A percentile compares a stretch with the other conserved stretches of the same genome.
Conservation (phyloP, 2,797 vertebrate species). For the Ibycter americanus region DNA sequence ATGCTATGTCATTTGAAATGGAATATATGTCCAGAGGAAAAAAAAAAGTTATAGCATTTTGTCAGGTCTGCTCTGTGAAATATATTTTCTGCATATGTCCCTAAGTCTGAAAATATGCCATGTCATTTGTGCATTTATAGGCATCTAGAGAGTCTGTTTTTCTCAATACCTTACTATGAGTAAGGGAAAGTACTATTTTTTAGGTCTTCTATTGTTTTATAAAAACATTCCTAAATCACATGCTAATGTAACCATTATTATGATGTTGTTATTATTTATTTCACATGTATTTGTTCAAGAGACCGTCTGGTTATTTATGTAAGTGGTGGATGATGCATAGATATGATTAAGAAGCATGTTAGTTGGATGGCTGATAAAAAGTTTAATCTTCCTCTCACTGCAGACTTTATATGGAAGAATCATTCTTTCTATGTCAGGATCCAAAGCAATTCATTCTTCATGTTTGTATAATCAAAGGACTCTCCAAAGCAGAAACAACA, state of each 20-base stretch:
- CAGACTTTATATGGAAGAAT: not conserved
- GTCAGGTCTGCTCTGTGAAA: not conserved
- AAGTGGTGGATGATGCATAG: not conserved
- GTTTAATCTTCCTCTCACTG: not conserved
- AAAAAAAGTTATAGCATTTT: not conserved
- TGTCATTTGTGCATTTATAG: not conserved
- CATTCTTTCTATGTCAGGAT: not conserved
- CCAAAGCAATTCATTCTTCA: not conserved
- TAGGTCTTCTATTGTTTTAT: not conserved
- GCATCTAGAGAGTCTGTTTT: not conserved
- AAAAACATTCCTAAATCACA: not conserved
- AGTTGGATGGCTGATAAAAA: not conserved
- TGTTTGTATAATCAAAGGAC: not conserved
- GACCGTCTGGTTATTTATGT: not conserved
- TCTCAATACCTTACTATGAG: not conserved
- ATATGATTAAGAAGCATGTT: not conserved
- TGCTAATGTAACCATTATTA: not conserved
- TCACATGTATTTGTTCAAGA: not conserved
- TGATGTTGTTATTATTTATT: not conserved
- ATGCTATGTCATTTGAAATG: not conserved
- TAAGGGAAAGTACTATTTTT: not conserved
- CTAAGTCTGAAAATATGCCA: not conserved
- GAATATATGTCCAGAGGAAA: not conserved
- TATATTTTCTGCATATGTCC: not conserved
- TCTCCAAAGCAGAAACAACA: not conserved